Percentiles rank a stretch among this genome's conserved stretches.
Evolutionary conservation across 2,888 invertebrate species (phyloP).

Genomic region (Oligia strigilis): DNA sequence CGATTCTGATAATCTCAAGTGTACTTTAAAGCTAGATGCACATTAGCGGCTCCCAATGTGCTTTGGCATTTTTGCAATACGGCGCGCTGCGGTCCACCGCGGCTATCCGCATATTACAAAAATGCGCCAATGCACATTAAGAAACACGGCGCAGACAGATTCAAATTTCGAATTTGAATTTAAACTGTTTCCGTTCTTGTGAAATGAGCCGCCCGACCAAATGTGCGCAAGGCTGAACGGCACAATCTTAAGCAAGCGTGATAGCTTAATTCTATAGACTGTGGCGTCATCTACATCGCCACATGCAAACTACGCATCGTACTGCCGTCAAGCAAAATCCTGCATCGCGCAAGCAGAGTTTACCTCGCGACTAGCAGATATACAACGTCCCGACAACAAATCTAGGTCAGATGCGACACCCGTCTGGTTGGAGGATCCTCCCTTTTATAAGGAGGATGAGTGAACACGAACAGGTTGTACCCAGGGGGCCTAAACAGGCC

Average conservation of each 20-base stretch:
- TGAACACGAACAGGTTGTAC: not conserved
- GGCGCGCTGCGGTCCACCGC: too few species aligned
- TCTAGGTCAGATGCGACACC: not conserved
- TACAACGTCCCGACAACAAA: not conserved
- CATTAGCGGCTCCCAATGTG: too few species aligned
- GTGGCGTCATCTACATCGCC: not conserved
- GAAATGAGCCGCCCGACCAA: not conserved
- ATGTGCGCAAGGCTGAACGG: not conserved
- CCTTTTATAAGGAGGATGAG: not conserved
- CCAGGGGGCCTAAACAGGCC: too few species aligned
- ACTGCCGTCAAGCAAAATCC: not conserved
- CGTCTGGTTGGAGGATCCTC: not conserved
- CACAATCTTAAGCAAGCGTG: not conserved
- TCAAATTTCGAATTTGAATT: not conserved
- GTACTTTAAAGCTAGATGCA: not conserved
- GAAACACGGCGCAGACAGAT: not conserved
- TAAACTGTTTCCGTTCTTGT: not conserved
- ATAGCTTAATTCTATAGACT: not conserved
- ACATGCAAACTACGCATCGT: not conserved
- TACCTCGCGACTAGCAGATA: not conserved
- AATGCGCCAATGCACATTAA: too few species aligned
- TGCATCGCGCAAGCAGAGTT: not conserved
- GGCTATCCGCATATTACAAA: too few species aligned
- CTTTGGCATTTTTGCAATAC: too few species aligned
- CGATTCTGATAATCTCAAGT: not conserved